These are phyloP conservation scores for Formicarius rufipectus DNA, from an alignment of 2,113 vertebrate genomes.

Conservation along the genomic window DNA sequence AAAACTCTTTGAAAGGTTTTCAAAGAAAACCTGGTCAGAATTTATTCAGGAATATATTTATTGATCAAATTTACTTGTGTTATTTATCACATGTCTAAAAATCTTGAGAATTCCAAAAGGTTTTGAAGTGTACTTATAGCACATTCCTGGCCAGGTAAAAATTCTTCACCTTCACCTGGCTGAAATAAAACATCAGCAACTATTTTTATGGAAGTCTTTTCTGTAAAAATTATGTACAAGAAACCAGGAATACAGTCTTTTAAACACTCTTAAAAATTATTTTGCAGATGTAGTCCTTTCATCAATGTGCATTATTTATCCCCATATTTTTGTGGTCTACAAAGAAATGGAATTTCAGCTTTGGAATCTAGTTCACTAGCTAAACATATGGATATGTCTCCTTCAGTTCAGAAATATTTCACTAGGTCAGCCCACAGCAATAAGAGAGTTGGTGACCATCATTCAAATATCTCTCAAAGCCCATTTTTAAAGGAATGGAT, in stretches of 20 bases:
- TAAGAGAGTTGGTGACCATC: not conserved
- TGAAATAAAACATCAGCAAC: not conserved
- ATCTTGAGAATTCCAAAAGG: not conserved
- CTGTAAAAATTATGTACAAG: not conserved
- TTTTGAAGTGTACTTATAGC: not conserved
- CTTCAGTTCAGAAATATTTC: not conserved
- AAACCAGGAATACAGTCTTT: not conserved
- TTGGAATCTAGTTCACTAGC: not conserved
- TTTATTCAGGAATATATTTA: not conserved
- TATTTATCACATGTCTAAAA: not conserved
- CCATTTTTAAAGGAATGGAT: not conserved
- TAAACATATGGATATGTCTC: not conserved
- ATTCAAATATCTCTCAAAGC: not conserved
- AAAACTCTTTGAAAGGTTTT: not conserved
- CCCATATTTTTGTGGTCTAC: not conserved
- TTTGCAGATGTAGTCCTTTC: fast-evolving
- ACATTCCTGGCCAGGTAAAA: not conserved
- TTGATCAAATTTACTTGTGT: not conserved
- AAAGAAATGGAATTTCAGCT: not conserved
- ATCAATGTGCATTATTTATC: not conserved
- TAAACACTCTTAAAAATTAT: not conserved
- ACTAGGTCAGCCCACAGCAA: not conserved
- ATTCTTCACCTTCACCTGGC: not conserved
- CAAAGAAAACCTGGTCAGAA: fast-evolving
- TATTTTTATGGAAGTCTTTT: not conserved